Conservation (phyloP, 2,888 invertebrate species). For the Phrixothrix hirtus region DNA sequence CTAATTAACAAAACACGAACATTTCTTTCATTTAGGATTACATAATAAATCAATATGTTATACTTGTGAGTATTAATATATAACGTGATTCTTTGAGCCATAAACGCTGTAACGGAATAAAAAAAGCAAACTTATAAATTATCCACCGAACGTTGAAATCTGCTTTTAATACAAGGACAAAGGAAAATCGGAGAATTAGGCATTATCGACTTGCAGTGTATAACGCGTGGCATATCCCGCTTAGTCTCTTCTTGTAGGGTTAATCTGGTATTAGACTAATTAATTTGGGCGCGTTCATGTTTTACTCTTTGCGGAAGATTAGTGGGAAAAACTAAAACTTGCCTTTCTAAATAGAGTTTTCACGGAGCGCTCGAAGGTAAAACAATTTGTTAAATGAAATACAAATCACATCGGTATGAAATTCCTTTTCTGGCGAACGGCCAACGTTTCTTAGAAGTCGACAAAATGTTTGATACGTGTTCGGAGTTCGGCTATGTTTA, state of each 20-base stretch:
- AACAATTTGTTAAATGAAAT: no score
- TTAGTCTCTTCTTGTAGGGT: conserved; percentile 9
- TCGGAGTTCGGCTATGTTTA: conserved; percentile 13
- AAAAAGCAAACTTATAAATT: no score
- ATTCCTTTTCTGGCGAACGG: conserved; percentile 8
- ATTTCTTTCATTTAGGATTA: no score
- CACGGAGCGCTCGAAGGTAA: no score
- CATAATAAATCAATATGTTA: no score
- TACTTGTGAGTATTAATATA: no score
- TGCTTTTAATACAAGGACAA: background rate
- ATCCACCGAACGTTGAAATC: background rate
- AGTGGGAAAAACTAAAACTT: conserved; percentile 20
- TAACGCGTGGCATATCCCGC: background rate
- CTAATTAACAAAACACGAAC: no score
- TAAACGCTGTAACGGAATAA: no score
- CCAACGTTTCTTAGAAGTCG: conserved; percentile 14
- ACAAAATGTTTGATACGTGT: conserved; percentile 10
- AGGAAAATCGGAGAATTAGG: no score
- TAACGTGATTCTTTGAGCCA: no score
- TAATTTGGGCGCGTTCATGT: conserved; percentile 33
- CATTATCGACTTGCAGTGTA: background rate
- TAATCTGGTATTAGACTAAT: conserved; percentile 30
- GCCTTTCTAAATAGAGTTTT: background rate
- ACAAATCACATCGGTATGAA: no score
- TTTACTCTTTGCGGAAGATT: conserved; percentile 27